Evolutionary conservation across 2,888 invertebrate species (phyloP), one percentile per base, ranked within the genome.

Genomic region (Noctua janthina): DNA sequence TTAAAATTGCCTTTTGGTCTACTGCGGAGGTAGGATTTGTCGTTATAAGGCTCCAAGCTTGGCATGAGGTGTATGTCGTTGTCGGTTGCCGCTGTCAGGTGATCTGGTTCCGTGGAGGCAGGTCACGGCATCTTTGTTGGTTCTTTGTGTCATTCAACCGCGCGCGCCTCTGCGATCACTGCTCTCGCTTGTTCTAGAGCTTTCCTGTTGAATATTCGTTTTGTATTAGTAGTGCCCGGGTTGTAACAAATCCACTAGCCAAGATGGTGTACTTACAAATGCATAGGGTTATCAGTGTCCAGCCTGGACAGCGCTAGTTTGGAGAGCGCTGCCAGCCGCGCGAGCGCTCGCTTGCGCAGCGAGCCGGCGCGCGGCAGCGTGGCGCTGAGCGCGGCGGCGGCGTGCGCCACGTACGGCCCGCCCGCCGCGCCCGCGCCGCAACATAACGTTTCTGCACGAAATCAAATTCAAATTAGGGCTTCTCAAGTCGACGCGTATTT

Each of bases 291-390:
- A 89, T 94, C 95, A 5, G 89, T 23, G 54, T 96, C 93, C 80
- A 96, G 94, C 49, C 95, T 90, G 73, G 93, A 79, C 81, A 96
- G 93, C 68, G 96, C 96, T 83, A 93, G 94, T 74, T 92, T 89
- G 85, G 97, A 97, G 86, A 97, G 95, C 87, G 94, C 94, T 82
- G 95, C 95, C 79, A 94, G 94, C 66, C 95, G 93, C 76, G 91
- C 91, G 88, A 96, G 93, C 72, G 96, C 96, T 84, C 87, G 88
- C 87, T 92, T 91, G 73, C 96, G 95, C 90, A 96, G 93, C 87
- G 89, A 88, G 6, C 95, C 95, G 91, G 90, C 85, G 88, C 94
- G 94, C 84, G 94, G 95, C 92, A 94, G 93, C 76, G 94, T 93
- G 92, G 85, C 93, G 70, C 92, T 90, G 78, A 93, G 94, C 88